A percentile compares a stretch with the other conserved stretches of the same genome.
These are phyloP conservation scores for crab-eating macaque (Macaca fascicularis) DNA, from an alignment of 2,113 vertebrate genomes.

Conservation along the genomic window DNA sequence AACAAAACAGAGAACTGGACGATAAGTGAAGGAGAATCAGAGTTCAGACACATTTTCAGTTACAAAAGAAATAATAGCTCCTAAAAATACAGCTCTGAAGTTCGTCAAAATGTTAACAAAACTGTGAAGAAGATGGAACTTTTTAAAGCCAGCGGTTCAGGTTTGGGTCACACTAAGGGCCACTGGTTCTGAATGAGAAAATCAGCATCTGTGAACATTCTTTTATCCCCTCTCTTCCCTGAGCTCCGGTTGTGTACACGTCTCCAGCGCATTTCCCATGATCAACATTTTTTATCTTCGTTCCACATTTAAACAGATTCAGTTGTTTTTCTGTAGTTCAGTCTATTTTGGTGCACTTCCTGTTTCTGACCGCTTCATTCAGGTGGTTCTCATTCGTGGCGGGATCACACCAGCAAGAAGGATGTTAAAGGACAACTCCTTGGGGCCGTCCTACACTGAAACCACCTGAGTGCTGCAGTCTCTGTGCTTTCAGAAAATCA, in stretches of 20 bases:
- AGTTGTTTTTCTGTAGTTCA: background rate
- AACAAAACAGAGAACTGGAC: background rate
- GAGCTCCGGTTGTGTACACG: fast-evolving
- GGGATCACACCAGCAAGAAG: background rate
- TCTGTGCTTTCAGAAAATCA: no score
- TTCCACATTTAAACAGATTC: background rate
- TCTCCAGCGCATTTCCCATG: background rate
- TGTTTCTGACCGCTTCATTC: background rate
- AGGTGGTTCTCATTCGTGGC: background rate
- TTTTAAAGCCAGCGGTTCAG: background rate
- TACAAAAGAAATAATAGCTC: background rate
- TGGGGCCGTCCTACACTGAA: fast-evolving
- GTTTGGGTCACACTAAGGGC: background rate
- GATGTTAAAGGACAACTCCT: background rate
- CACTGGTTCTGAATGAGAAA: no score
- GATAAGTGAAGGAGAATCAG: background rate
- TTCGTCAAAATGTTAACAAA: background rate
- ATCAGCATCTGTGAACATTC: no score
- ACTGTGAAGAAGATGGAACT: background rate
- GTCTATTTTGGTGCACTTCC: background rate
- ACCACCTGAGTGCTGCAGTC: fast-evolving
- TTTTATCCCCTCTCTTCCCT: background rate
- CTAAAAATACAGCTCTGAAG: background rate
- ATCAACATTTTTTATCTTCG: background rate
- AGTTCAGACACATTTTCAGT: background rate